Evolutionary conservation across 2,113 vertebrate genomes (phyloP).

Genomic region (Amphiprion ocellaris): DNA sequence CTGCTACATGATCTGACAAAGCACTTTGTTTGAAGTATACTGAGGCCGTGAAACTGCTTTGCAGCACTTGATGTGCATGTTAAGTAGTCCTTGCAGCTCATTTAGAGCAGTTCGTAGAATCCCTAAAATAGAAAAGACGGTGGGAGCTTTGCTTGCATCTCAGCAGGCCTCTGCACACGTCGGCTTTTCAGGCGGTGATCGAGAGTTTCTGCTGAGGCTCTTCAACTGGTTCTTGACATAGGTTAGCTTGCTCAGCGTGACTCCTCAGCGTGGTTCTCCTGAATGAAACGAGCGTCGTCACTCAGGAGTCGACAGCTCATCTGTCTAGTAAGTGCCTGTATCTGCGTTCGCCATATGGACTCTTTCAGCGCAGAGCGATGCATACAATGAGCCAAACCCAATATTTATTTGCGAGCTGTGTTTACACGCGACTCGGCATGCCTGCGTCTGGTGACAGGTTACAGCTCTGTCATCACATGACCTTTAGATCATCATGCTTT

Average conservation of each 20-base stretch:
- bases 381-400: conserved; percentile 19
- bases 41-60: conserved; percentile 7
- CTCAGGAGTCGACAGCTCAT: conserved; percentile 19
- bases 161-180: conserved; percentile 2
- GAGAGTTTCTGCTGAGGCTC: conserved; percentile 3
- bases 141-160: conserved; percentile 15
- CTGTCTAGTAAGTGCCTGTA: background rate
- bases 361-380: conserved; percentile 1
- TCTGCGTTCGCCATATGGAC: background rate
- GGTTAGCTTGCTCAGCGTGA: conserved; percentile 26
- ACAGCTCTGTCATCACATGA: conserved; percentile 48
- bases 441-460: conserved; percentile 48
- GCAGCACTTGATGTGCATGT: background rate
- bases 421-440: conserved; percentile 9
- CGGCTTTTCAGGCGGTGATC: conserved; percentile 21
- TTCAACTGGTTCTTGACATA: conserved; percentile 34
- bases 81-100: background rate
- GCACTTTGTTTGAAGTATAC: background rate
- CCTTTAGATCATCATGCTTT: conserved; percentile 67
- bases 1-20: background rate
- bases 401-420: conserved; percentile 21
- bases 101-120: background rate
- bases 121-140: conserved; percentile 10
- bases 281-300: conserved; percentile 30
- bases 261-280: conserved; percentile 32